A percentile compares a stretch with the other conserved stretches of the same genome.
Evolutionary conservation across 1,140 invertebrate species (phyloP).

Genomic region (Aphidius ervi): DNA sequence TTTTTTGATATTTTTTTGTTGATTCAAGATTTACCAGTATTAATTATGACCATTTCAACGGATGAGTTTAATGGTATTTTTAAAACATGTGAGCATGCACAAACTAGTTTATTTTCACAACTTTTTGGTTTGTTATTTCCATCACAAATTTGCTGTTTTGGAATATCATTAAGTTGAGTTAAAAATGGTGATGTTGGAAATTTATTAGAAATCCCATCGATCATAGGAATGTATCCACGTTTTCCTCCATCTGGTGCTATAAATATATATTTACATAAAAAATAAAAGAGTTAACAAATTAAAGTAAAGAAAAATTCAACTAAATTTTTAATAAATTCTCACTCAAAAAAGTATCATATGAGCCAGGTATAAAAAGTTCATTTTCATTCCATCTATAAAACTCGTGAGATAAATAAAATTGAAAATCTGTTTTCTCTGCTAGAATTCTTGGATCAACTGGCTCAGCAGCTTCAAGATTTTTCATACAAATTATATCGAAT

Average conservation of each 20-base stretch:
- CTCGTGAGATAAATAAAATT: slow-evolving; percentile 2
- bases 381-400: not conserved
- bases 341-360: slow-evolving; percentile 16
- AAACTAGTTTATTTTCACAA: slow-evolving; percentile 1
- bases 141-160: slow-evolving; percentile 5
- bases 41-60: slow-evolving; percentile 54
- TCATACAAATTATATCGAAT: slow-evolving; percentile 7
- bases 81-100: slow-evolving; percentile 12
- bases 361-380: slow-evolving; percentile 8
- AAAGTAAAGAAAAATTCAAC: not conserved
- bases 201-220: slow-evolving; percentile 10
- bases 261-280: not conserved
- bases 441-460: slow-evolving; percentile 3
- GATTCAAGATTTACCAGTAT: slow-evolving; percentile 48
- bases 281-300: not conserved
- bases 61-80: slow-evolving; percentile 15
- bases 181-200: slow-evolving; percentile 9
- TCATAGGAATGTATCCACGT: not conserved
- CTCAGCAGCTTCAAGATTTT: slow-evolving; percentile 9
- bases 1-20: no score
- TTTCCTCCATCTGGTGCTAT: not conserved
- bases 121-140: not conserved
- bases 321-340: not conserved
- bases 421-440: slow-evolving; percentile 3
- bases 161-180: slow-evolving; percentile 10